Base-by-base conservation (phyloP, 2,797 vertebrate species). In the Falco biarmicus region DNA sequence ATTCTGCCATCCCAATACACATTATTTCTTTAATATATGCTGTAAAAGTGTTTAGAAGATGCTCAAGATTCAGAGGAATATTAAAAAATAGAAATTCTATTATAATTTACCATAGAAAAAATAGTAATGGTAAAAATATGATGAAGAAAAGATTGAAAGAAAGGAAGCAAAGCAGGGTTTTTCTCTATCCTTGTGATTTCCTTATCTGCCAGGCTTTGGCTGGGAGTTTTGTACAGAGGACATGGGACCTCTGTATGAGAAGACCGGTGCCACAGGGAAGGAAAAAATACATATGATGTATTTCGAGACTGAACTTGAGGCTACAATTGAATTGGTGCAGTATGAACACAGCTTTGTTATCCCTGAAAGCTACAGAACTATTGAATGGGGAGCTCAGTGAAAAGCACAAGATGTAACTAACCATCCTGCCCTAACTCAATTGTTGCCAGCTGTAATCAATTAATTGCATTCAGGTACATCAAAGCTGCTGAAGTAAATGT, bases 361-460 rank as follows among this genome's bases (percentile, higher is more conserved):
- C 59, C 43, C 34, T 90, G 59, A 75, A 94, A 64, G 37, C 51
- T 50, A 21, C 29, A 57, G 26, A 65, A 25, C 47, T 26, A 13
- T 29, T 10, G 10, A 20, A 43, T 3, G n/a, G n/a, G 7, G 20
- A 6, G 28, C 53, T 43, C 28, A 37, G 63, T 37, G 28, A 47
- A 66, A 77, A 69, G 53, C 70, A 57, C 45, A 32, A 29, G 54
- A 9, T 34, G 51, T 43, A 64, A 70, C 25, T 43, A 64, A 70
- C 25, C 37, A 57, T 50, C 53, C 32, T 47, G 39, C 57, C 86
- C 74, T 51, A 43, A 39, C 87, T 59, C 90, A 89, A 34, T 83
- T 94, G 76, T 60, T 90, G 56, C 83, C 96, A 96, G 89, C 93
- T 96, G 94, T 75, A 93, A 59, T 89, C 76, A 90, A 59, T 95